Conservation (phyloP, 2,113 vertebrate genomes). For the Sylvia atricapilla region DNA sequence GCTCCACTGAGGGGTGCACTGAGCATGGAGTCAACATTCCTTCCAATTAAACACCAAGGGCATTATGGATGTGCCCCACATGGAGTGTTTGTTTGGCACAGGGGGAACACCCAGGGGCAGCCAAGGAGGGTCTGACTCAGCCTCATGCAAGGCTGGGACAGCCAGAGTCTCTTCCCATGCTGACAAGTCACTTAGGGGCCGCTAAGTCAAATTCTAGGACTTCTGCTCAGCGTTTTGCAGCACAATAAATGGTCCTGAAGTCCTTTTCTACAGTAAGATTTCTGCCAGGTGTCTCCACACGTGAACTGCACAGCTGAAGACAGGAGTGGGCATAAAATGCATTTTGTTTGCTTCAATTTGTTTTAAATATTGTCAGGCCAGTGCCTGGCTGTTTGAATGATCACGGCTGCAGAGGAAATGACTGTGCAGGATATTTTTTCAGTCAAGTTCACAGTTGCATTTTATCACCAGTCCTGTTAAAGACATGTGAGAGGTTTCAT, state of each 20-base stretch:
- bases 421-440: neutral
- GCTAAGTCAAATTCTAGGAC: neutral
- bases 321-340: neutral
- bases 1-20: neutral
- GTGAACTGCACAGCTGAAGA: neutral
- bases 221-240: rapidly evolving
- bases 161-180: neutral
- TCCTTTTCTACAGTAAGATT: neutral
- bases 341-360: neutral
- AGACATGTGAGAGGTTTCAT: neutral
- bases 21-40: rapidly evolving
- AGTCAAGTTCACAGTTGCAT: neutral
- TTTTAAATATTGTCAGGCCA: neutral
- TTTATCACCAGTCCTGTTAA: neutral
- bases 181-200: neutral
- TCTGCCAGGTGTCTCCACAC: neutral
- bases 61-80: neutral
- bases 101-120: neutral
- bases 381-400: neutral
- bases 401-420: neutral
- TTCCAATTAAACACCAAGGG: neutral
- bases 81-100: rapidly evolving
- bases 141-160: neutral
- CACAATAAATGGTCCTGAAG: neutral
- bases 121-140: neutral